Conservation (phyloP, 2,113 vertebrate genomes). For the Hypanus sabinus region DNA sequence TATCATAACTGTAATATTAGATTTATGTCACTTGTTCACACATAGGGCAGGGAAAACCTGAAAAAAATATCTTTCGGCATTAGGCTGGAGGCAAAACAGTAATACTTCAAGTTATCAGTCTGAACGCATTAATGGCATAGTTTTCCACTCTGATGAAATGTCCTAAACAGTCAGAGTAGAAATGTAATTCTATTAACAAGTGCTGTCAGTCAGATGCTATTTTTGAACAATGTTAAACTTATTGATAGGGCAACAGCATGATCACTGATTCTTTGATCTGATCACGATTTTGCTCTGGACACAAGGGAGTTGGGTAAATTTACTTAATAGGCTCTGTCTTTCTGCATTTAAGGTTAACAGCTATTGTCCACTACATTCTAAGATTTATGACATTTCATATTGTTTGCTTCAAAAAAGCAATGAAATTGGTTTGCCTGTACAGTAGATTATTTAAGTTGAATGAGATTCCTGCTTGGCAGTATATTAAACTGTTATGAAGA, state of each 20-base stretch:
- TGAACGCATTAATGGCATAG: background rate
- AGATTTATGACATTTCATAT: background rate
- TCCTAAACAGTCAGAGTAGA: background rate
- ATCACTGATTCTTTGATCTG: background rate
- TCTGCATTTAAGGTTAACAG: background rate
- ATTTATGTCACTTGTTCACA: too few relatives aligned
- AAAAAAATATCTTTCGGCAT: background rate
- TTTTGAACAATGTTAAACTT: background rate
- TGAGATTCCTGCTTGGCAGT: background rate
- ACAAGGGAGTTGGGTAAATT: background rate
- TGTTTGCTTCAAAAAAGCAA: background rate
- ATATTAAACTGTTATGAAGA: background rate
- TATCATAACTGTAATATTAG: too few relatives aligned
- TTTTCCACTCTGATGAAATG: background rate
- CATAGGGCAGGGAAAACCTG: too few relatives aligned
- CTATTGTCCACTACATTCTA: background rate
- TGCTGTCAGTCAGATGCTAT: background rate
- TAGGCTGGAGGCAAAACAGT: background rate
- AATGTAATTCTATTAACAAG: background rate
- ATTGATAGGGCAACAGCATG: background rate
- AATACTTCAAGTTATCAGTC: background rate
- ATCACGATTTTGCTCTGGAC: background rate
- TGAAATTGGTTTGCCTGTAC: background rate
- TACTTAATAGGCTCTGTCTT: background rate
- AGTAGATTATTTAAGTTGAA: background rate